These are phyloP conservation scores for Trematomus loennbergii DNA, from an alignment of 2,113 vertebrate species.

Conservation along the genomic window DNA sequence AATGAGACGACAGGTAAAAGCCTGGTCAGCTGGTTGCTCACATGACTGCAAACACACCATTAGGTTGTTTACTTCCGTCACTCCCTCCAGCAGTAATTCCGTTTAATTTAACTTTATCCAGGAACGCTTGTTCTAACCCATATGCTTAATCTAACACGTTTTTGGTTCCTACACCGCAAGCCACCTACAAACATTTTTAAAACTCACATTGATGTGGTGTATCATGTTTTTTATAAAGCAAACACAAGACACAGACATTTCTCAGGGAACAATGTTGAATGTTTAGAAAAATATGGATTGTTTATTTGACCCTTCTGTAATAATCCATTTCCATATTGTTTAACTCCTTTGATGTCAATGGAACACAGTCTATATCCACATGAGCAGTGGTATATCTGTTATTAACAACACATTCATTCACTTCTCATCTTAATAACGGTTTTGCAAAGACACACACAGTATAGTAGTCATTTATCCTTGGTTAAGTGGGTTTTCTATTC, in stretches of 20 bases:
- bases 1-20: no score
- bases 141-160: neutral
- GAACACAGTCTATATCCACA: constrained; percentile 84
- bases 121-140: neutral
- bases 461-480: constrained; percentile 78
- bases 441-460: constrained; percentile 80
- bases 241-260: constrained; percentile 43
- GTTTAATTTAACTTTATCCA: neutral
- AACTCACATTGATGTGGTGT: neutral
- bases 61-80: neutral
- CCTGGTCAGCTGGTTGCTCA: neutral
- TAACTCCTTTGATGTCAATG: constrained; percentile 75
- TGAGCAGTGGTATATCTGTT: constrained; percentile 75
- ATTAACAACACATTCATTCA: constrained; percentile 78
- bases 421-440: constrained; percentile 78
- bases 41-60: neutral
- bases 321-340: constrained; percentile 69
- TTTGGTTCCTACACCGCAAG: neutral
- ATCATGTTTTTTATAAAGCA: neutral
- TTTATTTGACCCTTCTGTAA: constrained; percentile 85
- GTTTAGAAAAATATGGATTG: constrained; percentile 86
- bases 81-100: neutral
- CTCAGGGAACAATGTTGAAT: constrained; percentile 38
- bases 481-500: constrained; percentile 84
- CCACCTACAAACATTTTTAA: no score